phyloP scores from a whole-genome alignment of 2,113 vertebrate species.

The Carlito syrichta region DNA sequence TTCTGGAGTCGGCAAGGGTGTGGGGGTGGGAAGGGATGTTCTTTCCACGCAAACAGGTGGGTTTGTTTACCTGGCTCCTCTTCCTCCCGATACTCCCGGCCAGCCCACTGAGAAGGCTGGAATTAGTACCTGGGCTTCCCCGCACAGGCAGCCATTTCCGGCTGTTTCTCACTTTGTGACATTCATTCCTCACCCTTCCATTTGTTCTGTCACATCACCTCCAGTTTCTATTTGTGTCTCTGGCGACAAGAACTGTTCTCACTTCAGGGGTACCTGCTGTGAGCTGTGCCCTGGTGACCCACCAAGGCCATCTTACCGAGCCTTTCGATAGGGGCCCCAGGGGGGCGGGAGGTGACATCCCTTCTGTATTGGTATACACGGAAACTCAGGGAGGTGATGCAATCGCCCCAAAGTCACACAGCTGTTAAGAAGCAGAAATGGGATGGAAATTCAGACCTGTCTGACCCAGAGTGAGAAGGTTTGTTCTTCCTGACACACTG shows the following conservation, averaged over 20 bases:
- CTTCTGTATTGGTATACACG: background rate
- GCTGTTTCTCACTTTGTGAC: background rate
- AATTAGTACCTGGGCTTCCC: background rate
- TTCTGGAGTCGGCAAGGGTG: background rate
- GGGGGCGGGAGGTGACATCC: background rate
- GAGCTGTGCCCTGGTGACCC: background rate
- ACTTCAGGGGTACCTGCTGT: background rate
- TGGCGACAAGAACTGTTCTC: background rate
- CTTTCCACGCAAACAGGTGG: accelerated
- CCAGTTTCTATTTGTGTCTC: background rate
- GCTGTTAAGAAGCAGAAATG: background rate
- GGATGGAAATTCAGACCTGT: accelerated
- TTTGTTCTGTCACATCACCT: background rate
- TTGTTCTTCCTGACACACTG: background rate
- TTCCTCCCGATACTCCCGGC: accelerated
- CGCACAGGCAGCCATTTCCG: accelerated
- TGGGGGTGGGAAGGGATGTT: background rate
- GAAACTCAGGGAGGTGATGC: background rate
- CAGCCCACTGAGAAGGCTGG: background rate
- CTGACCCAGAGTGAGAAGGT: background rate
- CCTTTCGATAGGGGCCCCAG: background rate
- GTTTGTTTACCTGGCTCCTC: too few species aligned
- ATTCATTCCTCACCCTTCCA: background rate
- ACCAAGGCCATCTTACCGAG: background rate
- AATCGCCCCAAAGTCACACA: background rate